These are phyloP conservation scores for Agrotis clavis DNA, from an alignment of 2,888 invertebrate species.

Conservation along the genomic window DNA sequence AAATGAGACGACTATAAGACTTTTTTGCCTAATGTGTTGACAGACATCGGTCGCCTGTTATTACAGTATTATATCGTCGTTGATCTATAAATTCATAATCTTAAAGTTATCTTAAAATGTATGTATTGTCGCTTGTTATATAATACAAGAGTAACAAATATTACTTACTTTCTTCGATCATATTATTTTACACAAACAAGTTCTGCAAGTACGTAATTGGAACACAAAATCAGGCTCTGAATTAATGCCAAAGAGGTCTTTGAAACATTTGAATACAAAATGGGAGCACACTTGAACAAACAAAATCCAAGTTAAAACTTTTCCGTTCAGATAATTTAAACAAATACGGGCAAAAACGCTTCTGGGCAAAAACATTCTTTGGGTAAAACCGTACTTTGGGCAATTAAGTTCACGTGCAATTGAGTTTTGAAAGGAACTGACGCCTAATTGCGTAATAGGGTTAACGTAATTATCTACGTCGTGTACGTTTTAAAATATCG, in stretches of 20 bases:
- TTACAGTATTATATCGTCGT: too few relatives aligned
- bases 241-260: not conserved
- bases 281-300: conserved; percentile 11
- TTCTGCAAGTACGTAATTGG: not conserved
- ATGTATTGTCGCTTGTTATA: too few relatives aligned
- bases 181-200: not conserved
- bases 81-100: too few relatives aligned
- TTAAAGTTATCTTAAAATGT: too few relatives aligned
- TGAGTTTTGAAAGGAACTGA: conserved; percentile 11
- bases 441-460: conserved; percentile 10
- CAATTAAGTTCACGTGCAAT: conserved; percentile 39
- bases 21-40: too few relatives aligned
- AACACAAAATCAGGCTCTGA: not conserved
- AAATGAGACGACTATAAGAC: too few relatives aligned
- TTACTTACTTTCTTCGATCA: not conserved
- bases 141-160: not conserved
- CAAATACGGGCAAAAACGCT: conserved; percentile 20
- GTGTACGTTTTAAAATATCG: not conserved
- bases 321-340: conserved; percentile 29
- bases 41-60: too few relatives aligned
- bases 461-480: conserved; percentile 3
- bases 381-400: conserved; percentile 28
- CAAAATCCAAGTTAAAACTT: conserved; percentile 22
- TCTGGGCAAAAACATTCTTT: conserved; percentile 17
- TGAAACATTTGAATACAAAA: conserved; percentile 11